Evolutionary conservation across 2,888 invertebrate genomes (phyloP), one percentile per base, ranked within the genome.

Genomic region (Apeira syringaria): DNA sequence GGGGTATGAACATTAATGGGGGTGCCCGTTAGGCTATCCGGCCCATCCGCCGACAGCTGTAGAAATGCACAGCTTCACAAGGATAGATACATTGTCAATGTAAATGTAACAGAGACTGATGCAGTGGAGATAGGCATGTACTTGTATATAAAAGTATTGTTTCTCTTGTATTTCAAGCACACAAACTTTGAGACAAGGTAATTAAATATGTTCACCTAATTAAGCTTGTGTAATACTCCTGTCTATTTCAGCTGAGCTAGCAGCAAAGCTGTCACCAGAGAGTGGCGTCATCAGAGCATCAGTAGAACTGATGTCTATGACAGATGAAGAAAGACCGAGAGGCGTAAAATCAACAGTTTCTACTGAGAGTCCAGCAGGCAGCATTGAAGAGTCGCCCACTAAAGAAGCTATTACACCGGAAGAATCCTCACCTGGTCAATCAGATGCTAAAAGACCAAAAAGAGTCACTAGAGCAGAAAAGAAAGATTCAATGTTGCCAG

Each of bases 201-300:
- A n/a, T n/a, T n/a, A n/a, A n/a, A n/a, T n/a, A n/a, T n/a, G n/a
- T n/a, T n/a, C n/a, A n/a, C n/a, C n/a, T n/a, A n/a, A n/a, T n/a
- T n/a, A n/a, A n/a, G n/a, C n/a, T n/a, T n/a, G n/a, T n/a, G n/a
- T n/a, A n/a, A n/a, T n/a, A n/a, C n/a, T n/a, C n/a, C n/a, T n/a
- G n/a, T n/a, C n/a, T n/a, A n/a, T 38, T 61, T 75, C 73, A 88
- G 76, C 77, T 90, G 92, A 91, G 31, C 68, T 95, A 36, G 81
- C 94, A 8, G 71, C 83, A 38, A 91, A 91, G 63, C 78, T 97
- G 35, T 91, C 92, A 18, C 98, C 98, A 4, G 82, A 92, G 47
- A 93, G 91, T 66, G 96, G 97, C 43, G 91, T 92, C 38, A 94
- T 98, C 41, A 91, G 93, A 52, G 95, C 98, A 10, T 96, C 96